Base-by-base conservation (phyloP, 2,113 vertebrate species). In the Sapayoa aenigma region DNA sequence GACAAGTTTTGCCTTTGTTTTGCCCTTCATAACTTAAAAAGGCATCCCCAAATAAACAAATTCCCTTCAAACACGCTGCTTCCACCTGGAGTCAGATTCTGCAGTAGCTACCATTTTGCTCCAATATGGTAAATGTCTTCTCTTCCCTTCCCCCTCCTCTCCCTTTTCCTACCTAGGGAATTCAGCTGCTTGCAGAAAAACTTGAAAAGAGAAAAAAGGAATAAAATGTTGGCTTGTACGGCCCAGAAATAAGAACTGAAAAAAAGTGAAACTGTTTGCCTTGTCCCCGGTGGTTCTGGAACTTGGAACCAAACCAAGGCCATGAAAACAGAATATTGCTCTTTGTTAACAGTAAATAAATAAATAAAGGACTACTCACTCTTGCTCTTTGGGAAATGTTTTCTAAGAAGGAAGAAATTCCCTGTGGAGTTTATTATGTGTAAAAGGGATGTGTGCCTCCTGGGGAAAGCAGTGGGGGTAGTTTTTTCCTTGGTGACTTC, bases 341-440 rank as follows among this genome's bases (percentile, higher is more conserved):
- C 93, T 93, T 91, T 94, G 84, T 87, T 89, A 94, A 39, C 58
- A 42, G 74, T 74, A 93, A 95, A 95, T 89, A 96, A 95, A 93
- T 80, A 94, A 92, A 95, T 80, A 97, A 94, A 86, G 1, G 58
- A 78, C 60, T 81, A 60, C 69, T 90, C 66, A 42, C 65, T 93
- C 93, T 62, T 84, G 55, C 78, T 89, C 21, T 69, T 88, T 0
- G 30, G 88, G 86, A 58, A 77, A 27, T 42, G 73, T 87, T 90
- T 97, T 90, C 88, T 94, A 72, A 88, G 73, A 46, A 93, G 62
- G 58, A 91, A 90, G 85, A 88, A 95, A 94, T 85, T 88, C 95
- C 94, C 92, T 27, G 47, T 44, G 86, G 95, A 97, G 93, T 96
- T 95, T 86, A 93, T 92, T 97, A 91, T 87, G 89, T 90, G 94